Evolutionary conservation across 2,797 vertebrate species (phyloP).

Genomic region (Pseudotriccus pelzelni): DNA sequence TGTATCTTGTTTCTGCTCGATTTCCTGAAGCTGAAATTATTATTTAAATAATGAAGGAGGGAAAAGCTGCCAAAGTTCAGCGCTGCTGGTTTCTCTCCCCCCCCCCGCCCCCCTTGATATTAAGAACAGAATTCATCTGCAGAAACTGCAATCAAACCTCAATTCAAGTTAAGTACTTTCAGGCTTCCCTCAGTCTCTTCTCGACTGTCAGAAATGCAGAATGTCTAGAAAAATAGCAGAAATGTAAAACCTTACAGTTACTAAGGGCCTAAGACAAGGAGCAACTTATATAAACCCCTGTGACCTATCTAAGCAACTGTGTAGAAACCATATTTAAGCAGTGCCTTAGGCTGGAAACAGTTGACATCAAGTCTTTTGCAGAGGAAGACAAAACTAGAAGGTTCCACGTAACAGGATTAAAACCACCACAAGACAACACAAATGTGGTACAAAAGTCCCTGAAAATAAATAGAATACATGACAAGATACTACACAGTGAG

Average conservation of each 20-base stretch:
- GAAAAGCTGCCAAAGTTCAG: background rate
- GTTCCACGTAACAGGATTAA: background rate
- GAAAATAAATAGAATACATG: background rate
- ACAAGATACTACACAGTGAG: background rate
- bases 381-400: background rate
- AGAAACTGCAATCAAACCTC: background rate
- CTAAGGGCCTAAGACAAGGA: background rate
- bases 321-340: background rate
- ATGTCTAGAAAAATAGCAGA: background rate
- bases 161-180: background rate
- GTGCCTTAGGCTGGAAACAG: background rate
- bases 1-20: background rate
- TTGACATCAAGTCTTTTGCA: background rate
- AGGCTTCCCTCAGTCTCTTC: background rate
- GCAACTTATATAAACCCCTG: background rate
- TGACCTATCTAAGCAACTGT: background rate
- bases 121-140: background rate
- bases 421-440: fast-evolving
- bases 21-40: conserved; percentile 32
- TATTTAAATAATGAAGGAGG: conserved; percentile 21
- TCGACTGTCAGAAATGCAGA: background rate
- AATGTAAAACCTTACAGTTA: background rate
- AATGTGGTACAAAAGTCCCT: background rate
- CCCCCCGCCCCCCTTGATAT: background rate
- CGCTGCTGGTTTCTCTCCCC: background rate